Percentiles rank a stretch among this genome's conserved stretches.
Conservation (phyloP, 2,888 invertebrate species). For the Hyposoter dolosus region DNA sequence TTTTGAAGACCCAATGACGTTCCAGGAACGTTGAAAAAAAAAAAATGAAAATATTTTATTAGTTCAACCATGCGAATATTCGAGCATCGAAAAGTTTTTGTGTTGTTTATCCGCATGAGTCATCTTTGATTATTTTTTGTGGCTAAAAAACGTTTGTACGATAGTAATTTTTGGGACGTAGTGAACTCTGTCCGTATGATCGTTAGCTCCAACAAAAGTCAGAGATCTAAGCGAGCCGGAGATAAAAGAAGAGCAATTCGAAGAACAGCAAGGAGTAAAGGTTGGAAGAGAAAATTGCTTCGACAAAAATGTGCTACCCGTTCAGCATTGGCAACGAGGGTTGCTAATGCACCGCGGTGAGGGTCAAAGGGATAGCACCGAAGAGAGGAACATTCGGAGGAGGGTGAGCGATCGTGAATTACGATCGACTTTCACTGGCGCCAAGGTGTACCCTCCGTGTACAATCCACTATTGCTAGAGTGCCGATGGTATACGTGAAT, state of each 20-base stretch:
- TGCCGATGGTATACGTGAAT: slow-evolving; percentile 49
- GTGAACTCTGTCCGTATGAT: slow-evolving; percentile 6
- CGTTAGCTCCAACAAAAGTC: slow-evolving; percentile 25
- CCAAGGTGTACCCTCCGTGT: slow-evolving; percentile 56
- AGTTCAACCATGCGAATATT: background rate
- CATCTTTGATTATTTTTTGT: background rate
- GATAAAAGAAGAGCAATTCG: slow-evolving; percentile 6
- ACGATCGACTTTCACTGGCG: slow-evolving; percentile 65
- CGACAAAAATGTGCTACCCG: slow-evolving; percentile 72
- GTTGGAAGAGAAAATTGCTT: slow-evolving; percentile 72
- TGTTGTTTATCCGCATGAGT: background rate
- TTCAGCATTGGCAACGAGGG: slow-evolving; percentile 73
- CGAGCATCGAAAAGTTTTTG: background rate
- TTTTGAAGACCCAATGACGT: background rate
- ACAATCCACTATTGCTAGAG: slow-evolving; percentile 48
- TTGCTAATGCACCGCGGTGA: slow-evolving; percentile 69
- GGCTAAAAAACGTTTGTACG: background rate
- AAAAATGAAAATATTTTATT: background rate
- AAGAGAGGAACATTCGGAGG: slow-evolving; percentile 29
- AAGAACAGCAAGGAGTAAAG: slow-evolving; percentile 19
- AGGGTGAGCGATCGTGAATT: slow-evolving; percentile 59
- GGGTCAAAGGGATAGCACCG: slow-evolving; percentile 55
- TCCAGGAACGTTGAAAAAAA: background rate
- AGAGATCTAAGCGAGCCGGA: slow-evolving; percentile 15
- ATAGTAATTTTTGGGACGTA: background rate